These are phyloP conservation scores for Danionella dracula DNA, from an alignment of 2,797 vertebrate species.

Conservation along the genomic window DNA sequence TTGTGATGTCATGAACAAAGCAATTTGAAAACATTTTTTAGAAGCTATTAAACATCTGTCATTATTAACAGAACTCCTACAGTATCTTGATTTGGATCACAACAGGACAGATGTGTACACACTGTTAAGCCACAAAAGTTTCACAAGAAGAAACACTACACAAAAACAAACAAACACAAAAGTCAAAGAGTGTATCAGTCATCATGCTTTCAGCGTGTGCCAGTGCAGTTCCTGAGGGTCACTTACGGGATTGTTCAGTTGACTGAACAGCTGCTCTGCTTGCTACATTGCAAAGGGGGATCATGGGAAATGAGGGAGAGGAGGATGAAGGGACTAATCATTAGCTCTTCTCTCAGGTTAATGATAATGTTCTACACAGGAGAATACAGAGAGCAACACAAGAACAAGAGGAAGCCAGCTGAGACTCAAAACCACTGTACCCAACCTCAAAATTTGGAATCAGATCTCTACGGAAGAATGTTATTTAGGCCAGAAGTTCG, in stretches of 20 bases:
- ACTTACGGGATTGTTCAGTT: conserved; percentile 99
- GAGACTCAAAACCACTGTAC: background rate
- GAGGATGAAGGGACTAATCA: conserved; percentile 79
- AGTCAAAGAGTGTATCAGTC: conserved; percentile 46
- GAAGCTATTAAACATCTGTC: no score
- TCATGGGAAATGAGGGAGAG: conserved; percentile 73
- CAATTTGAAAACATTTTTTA: no score
- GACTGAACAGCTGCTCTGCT: conserved; percentile 99
- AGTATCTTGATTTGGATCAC: no score
- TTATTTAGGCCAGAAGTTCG: background rate
- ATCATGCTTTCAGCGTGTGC: conserved; percentile 92
- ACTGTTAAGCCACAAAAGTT: background rate
- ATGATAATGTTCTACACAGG: conserved; percentile 40
- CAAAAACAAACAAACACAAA: no score
- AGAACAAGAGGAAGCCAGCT: background rate
- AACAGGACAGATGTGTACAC: no score
- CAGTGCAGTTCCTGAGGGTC: conserved; percentile 67
- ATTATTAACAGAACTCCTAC: no score
- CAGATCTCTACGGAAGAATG: no score
- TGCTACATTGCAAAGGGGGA: conserved; percentile 93
- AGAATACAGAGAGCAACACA: conserved; percentile 39
- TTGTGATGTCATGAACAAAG: no score
- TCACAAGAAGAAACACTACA: no score
- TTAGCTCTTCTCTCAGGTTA: conserved; percentile 69
- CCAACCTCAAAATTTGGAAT: no score